A percentile compares a stretch with the other conserved stretches of the same genome.
phyloP scores from a whole-genome alignment of 2,888 invertebrate species.

The Ormyrus nitidulus region DNA sequence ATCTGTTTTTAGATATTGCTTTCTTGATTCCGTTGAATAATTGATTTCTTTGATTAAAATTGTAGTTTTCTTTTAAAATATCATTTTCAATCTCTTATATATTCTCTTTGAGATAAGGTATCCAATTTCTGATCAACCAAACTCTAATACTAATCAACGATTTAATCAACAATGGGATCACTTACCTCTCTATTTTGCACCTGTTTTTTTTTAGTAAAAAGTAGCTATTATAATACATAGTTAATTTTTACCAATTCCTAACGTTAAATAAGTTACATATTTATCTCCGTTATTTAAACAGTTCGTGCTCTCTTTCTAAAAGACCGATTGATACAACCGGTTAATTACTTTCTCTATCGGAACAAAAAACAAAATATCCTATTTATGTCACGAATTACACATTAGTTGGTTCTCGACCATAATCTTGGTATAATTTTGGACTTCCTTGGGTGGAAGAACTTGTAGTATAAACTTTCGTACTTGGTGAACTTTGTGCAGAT shows the following conservation, averaged over 20 bases:
- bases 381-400: constrained; percentile 59
- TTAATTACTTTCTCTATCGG: constrained; percentile 35
- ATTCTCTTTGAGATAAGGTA: constrained; percentile 26
- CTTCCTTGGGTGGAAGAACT: constrained; percentile 68
- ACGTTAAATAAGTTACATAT: constrained; percentile 50
- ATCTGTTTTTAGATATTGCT: constrained; percentile 30
- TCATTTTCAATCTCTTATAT: constrained; percentile 24
- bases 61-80: constrained; percentile 32
- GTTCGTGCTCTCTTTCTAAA: constrained; percentile 38
- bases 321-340: constrained; percentile 57
- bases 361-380: constrained; percentile 43
- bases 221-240: constrained; percentile 3
- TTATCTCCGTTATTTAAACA: constrained; percentile 29
- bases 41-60: constrained; percentile 14
- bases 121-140: constrained; percentile 24
- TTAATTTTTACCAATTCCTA: constrained; percentile 37
- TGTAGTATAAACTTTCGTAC: constrained; percentile 62
- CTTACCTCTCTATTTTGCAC: constrained; percentile 31
- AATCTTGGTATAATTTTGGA: constrained; percentile 72
- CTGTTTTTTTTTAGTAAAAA: constrained; percentile 36
- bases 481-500: constrained; percentile 63
- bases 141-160: constrained; percentile 22
- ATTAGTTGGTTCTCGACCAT: constrained; percentile 65
- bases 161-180: constrained; percentile 24
- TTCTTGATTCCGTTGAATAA: constrained; percentile 29